Evolutionary conservation across 1,140 invertebrate species (phyloP), one percentile per base, ranked within the genome.

Genomic region (Diplogasteroides magnus): DNA sequence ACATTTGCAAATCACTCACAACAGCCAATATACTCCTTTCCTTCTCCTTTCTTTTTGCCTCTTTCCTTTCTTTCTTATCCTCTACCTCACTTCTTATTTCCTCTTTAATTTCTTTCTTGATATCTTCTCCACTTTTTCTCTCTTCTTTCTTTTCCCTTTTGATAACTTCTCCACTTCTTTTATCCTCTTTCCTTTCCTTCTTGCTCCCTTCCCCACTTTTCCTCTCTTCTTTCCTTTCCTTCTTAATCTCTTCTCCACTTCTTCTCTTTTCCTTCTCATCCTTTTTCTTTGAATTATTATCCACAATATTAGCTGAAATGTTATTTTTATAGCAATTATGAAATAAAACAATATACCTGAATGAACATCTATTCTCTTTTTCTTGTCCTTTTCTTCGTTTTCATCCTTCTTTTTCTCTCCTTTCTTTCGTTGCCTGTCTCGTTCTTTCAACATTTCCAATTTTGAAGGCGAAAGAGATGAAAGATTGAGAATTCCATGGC

Each of bases 1-100:
- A 58, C 31, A 67, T 67, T 67, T 31, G 55, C 55, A 31, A 15
- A 57, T 57, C 57, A 67, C 59, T 67, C 57, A 19, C 19, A 37
- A 28, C 48, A 15, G 3, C 19, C 29, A 25, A 31, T 48, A n/a
- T 25, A 31, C 28, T 29, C 55, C 48, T 55, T 15, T 65, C 37
- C 29, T n/a, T 55, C 3, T 56, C 37, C 3, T 3, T 2, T 62
- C 6, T 13, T 31, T 61, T 19, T 15, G 59, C 14, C 27, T 26
- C n/a, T 26, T 59, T 59, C 19, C 15, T n/a, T 3, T 31, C 2
- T 1, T 32, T n/a, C 31, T 31, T 32, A 2, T 32, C 26, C 14
- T n/a, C 14, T 6, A 63, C 29, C 3, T 0, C n/a, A 2, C 3
- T 31, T 31, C 25, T 32, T 31, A 31, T 25, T 2, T 2, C 48